Evolutionary conservation across 2,113 vertebrate species (phyloP).

Genomic region (Columba janthina): DNA sequence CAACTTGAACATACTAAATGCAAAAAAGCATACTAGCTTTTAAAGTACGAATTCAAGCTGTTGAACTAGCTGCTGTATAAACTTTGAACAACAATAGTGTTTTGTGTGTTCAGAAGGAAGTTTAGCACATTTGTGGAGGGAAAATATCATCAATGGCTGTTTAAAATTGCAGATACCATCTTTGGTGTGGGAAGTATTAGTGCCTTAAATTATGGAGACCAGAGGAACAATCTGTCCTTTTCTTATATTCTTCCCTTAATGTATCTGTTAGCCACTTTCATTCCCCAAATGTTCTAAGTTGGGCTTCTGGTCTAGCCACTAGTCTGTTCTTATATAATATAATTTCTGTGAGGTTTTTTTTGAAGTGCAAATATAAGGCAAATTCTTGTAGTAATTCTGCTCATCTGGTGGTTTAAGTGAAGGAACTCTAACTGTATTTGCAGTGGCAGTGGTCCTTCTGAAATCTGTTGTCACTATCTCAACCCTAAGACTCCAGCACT

Average conservation of each 20-base stretch:
- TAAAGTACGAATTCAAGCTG: not conserved
- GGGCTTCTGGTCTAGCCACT: not conserved
- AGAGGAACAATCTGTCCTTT: not conserved
- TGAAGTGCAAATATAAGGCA: not conserved
- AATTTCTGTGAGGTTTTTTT: not conserved
- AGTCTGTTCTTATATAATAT: not conserved
- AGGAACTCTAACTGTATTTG: not conserved
- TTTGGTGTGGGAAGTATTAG: not conserved
- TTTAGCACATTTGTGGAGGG: not conserved
- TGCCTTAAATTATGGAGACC: not conserved
- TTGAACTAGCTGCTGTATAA: not conserved
- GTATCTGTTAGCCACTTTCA: not conserved
- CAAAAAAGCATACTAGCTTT: not conserved
- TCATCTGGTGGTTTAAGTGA: not conserved
- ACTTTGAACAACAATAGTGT: too few relatives aligned
- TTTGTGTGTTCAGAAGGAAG: not conserved
- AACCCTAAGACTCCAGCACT: not conserved
- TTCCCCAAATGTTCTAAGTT: not conserved
- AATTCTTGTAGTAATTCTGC: not conserved
- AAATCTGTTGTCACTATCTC: not conserved
- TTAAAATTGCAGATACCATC: not conserved
- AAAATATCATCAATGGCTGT: not conserved
- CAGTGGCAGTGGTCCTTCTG: not conserved
- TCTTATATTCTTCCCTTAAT: not conserved
- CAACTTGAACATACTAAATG: not conserved